Base-by-base conservation (phyloP, 2,113 vertebrate genomes). In the Oostethus manadensis region DNA sequence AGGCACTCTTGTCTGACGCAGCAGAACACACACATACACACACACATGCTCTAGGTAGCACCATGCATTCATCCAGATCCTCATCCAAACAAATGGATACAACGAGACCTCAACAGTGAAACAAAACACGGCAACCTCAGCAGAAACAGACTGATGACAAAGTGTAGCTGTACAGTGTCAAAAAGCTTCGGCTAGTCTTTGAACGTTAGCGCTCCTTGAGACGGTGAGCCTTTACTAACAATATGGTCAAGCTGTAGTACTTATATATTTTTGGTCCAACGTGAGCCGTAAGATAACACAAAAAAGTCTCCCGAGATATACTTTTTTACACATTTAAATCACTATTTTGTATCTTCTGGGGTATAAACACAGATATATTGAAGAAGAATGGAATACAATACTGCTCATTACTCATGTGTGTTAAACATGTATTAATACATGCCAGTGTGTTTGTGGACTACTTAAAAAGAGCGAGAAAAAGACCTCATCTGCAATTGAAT, bases 1-100 rank as follows among this genome's bases (percentile, higher is more conserved):
- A 10, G 93, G 93, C 66, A 93, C 93, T 15, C 82, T 94, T 67
- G 92, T 94, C 68, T 93, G 87, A 93, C 55, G 60, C 68, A 77
- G 77, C 69, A 61, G 61, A 55, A 60, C 18, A 56, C 66, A 71
- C 68, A 55, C 40, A 63, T 38, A 65, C 63, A 61, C 56, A 56
- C 59, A 56, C 62, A 64, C 35, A 57, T 56, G 58, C 61, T 56
- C 2, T 7, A 38, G 33, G 5, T n/a, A 33, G 17, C 29, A 33
- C 51, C 29, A 33, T 18, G 29, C 38, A 65, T 53, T 51, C 33
- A 71, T 54, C n/a, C n/a, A n/a, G n/a, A n/a, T n/a, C 67, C 51
- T 1, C 20, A 26, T 56, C 66, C 55, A 72, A 21, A 76, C 60
- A 66, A 68, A 60, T 53, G 71, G 70, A 76, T 66, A 77, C 68